Percentiles rank a stretch among this genome's conserved stretches.
Conservation (phyloP, 2,888 invertebrate genomes). For the Spodoptera picta region DNA sequence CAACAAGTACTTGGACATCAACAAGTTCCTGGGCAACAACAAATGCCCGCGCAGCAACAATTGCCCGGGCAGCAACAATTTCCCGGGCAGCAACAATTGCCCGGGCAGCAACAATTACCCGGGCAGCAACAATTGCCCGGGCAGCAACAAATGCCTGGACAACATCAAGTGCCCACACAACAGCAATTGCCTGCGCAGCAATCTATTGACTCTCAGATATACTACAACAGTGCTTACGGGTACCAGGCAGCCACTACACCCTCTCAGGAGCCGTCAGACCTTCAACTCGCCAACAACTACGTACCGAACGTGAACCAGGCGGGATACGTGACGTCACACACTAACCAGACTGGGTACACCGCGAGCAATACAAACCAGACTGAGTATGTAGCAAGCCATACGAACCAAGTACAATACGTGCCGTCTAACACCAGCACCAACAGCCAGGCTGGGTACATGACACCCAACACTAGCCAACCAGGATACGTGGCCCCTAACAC, state of each 20-base stretch:
- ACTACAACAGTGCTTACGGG: conserved; percentile 86
- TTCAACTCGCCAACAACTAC: conserved; percentile 71
- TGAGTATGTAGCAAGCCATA: conserved; percentile 57
- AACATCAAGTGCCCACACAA: too few species aligned
- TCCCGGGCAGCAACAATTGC: too few species aligned
- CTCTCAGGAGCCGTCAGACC: conserved; percentile 64
- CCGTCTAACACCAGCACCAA: conserved; percentile 69
- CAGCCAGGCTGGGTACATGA: conserved; percentile 23
- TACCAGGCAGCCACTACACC: conserved; percentile 72
- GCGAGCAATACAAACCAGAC: conserved; percentile 12
- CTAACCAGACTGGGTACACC: too few species aligned
- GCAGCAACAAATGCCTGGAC: too few species aligned
- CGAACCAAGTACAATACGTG: conserved; percentile 81
- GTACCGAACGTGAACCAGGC: conserved; percentile 77
- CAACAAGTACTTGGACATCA: too few species aligned
- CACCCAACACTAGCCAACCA: conserved; percentile 10
- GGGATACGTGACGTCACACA: conserved; percentile 63
- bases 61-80: too few species aligned
- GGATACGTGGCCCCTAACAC: conserved; percentile 22
- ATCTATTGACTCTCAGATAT: conserved; percentile 67
- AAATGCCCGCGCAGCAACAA: too few species aligned
- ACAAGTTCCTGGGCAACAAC: too few species aligned
- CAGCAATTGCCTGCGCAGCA: too few species aligned
- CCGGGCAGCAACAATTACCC: too few species aligned
- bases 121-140: too few species aligned